Conservation (phyloP, 2,113 vertebrate genomes). For the Isurus oxyrinchus region DNA sequence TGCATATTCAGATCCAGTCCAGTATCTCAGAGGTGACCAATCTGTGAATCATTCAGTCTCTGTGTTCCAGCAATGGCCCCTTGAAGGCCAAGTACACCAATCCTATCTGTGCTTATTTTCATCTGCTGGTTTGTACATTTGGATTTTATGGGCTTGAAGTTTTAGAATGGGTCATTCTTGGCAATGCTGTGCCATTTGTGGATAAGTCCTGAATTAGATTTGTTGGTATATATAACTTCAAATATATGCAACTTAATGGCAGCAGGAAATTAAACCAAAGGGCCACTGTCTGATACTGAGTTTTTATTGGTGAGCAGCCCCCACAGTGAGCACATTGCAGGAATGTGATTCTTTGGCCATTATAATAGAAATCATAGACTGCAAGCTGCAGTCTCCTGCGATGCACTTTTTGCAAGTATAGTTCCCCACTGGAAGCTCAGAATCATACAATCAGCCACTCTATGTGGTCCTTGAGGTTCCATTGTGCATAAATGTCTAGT, state of each 20-base stretch:
- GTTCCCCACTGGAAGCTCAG: not conserved
- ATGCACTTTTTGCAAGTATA: not conserved
- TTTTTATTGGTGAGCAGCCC: not conserved
- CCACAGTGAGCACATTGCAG: not conserved
- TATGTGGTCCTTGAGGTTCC: not conserved
- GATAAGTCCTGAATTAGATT: not conserved
- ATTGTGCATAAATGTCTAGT: too few species aligned
- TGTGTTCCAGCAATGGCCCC: not conserved
- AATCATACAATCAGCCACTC: not conserved
- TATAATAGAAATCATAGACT: not conserved
- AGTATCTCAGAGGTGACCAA: not conserved
- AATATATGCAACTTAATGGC: not conserved
- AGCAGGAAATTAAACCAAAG: not conserved
- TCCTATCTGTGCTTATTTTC: not conserved
- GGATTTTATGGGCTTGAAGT: not conserved
- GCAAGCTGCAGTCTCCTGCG: not conserved
- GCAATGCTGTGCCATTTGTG: not conserved
- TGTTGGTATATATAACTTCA: not conserved
- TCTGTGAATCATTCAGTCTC: not conserved
- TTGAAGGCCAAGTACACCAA: not conserved
- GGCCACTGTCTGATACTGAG: not conserved
- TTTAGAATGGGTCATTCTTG: not conserved
- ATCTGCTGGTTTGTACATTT: not conserved
- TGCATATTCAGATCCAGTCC: not conserved
- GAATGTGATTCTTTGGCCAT: not conserved